Percentiles rank a stretch among this genome's conserved stretches.
These are phyloP conservation scores for Cephus cinctus DNA, from an alignment of 1,140 invertebrate genomes.

Conservation along the genomic window DNA sequence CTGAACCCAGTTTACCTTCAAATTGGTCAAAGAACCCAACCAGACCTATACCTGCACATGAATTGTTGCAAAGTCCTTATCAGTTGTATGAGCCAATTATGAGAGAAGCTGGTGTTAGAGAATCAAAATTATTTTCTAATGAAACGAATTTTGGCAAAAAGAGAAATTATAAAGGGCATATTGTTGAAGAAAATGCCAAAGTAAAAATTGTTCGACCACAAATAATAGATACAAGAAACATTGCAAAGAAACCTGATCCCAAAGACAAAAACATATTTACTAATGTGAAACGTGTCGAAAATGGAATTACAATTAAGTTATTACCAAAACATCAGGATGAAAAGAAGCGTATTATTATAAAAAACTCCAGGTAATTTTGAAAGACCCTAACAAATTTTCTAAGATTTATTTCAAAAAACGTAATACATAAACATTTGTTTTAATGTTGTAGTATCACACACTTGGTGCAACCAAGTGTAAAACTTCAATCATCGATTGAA, in stretches of 20 bases:
- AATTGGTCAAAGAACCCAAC: slow-evolving; percentile 5
- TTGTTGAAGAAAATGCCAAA: slow-evolving; percentile 21
- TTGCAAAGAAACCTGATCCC: slow-evolving; percentile 16
- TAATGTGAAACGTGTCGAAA: slow-evolving; percentile 39
- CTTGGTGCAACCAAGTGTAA: slow-evolving; percentile 35
- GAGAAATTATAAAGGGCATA: slow-evolving; percentile 44
- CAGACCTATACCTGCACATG: slow-evolving; percentile 3
- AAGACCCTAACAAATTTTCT: slow-evolving; percentile 2
- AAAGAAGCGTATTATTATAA: slow-evolving; percentile 42
- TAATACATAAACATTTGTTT: slow-evolving; percentile 13
- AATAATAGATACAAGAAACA: slow-evolving; percentile 38
- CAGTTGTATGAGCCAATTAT: slow-evolving; percentile 26
- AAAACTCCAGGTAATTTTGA: slow-evolving; percentile 32
- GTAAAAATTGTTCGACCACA: slow-evolving; percentile 33
- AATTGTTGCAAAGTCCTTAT: slow-evolving; percentile 25
- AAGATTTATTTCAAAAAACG: slow-evolving; percentile 8
- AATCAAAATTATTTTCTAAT: background rate
- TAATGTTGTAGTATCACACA: slow-evolving; percentile 31
- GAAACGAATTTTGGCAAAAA: slow-evolving; percentile 19
- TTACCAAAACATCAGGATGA: slow-evolving; percentile 18
- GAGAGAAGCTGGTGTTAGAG: slow-evolving; percentile 2
- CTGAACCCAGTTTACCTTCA: slow-evolving; percentile 29
- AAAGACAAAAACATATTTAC: slow-evolving; percentile 26
- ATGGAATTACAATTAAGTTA: slow-evolving; percentile 40
- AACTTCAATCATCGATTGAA: slow-evolving; percentile 37